Base-by-base conservation (phyloP, 2,888 invertebrate species). In the Mystacides longicornis region DNA sequence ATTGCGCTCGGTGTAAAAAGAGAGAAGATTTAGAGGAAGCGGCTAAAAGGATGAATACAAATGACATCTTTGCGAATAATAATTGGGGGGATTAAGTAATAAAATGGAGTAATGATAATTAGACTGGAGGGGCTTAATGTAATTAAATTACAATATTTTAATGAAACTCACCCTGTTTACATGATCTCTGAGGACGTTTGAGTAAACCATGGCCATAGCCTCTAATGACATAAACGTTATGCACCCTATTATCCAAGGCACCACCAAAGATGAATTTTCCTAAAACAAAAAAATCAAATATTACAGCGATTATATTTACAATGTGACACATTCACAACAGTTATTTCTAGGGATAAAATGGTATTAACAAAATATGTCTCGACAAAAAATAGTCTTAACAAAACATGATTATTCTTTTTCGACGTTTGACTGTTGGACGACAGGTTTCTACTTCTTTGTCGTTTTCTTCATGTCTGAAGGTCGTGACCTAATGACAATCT, bases 141-240 rank as follows among this genome's bases (percentile, higher is more conserved):
- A 37, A 37, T 37, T 37, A 37, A 14, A 37, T 37, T 37, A 37
- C 3, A 37, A 37, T 37, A 37, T 37, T 37, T 27, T 27, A 27
- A 11, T 27, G 11, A 37, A 37, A 14, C 75, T 81, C 72, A 87
- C 88, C 78, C 82, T 85, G 74, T 88, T 88, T 62, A 88, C 87
- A 71, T 88, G 88, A 75, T 88, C 88, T 70, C 88, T 80, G 62
- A 88, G 78, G 58, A 88, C 86, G 73, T 88, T 88, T 57, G 87
- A 87, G 71, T 88, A 88, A 55, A 88, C 87, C 83, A 87, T 85
- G 57, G 87, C 85, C 71, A 88, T 86, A 42, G 86, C 87, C 71
- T 88, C 88, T 62, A 88, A 71, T 49, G 88, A 85, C 84, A 87
- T 87, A 71, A 87, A 86, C 14, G 87, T 86, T 71, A 88, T 86